Conservation (phyloP, 2,113 vertebrate genomes). For the Pseudopipra pipra region DNA sequence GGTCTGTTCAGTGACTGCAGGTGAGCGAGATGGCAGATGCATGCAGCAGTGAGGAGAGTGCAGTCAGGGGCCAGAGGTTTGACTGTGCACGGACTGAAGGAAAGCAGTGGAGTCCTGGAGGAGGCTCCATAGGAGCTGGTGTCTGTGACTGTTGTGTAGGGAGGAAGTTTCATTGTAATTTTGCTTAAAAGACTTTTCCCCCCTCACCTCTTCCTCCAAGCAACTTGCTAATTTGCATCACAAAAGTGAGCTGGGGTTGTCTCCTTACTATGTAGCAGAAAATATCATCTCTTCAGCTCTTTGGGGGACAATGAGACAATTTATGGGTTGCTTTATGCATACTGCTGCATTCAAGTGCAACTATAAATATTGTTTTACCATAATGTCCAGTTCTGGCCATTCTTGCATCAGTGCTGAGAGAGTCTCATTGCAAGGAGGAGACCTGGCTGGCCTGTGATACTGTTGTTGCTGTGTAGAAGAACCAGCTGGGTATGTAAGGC, state of each 20-base stretch:
- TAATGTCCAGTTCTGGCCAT: neutral
- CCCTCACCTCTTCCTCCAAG: neutral
- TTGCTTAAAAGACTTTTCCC: neutral
- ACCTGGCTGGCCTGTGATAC: neutral
- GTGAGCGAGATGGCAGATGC: neutral
- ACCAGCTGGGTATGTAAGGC: neutral
- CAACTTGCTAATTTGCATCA: slow-evolving; percentile 4
- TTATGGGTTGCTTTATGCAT: neutral
- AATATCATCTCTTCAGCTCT: neutral
- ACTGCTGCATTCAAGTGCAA: neutral
- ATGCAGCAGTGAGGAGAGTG: neutral
- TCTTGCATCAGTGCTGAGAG: neutral
- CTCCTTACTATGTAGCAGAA: neutral
- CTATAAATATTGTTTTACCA: neutral
- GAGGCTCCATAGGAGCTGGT: neutral
- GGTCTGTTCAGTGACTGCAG: neutral
- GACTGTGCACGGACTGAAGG: fast-evolving
- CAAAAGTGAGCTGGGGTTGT: neutral
- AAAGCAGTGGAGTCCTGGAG: neutral
- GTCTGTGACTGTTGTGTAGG: neutral
- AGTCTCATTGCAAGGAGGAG: neutral
- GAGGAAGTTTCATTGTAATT: neutral
- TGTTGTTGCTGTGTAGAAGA: neutral
- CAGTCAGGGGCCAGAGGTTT: neutral
- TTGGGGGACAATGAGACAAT: neutral